A percentile compares a stretch with the other conserved stretches of the same genome.
Conservation (phyloP, 1,140 invertebrate genomes). For the Trachymyrmex cornetzi region DNA sequence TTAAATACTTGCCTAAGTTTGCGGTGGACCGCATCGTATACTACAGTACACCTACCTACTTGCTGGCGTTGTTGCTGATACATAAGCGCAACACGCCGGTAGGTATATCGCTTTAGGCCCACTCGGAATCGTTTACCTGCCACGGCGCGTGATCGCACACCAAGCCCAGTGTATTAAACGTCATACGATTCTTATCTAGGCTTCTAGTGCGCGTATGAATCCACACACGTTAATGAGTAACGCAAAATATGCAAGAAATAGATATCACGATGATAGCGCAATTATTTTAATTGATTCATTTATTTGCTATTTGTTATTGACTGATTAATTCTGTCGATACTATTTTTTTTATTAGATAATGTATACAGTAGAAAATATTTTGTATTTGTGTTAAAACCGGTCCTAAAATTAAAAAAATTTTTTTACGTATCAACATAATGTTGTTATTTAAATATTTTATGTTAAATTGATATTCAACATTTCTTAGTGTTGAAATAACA, state of each 20-base stretch:
- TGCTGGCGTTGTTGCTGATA: conserved; percentile 40
- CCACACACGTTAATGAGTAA: background rate
- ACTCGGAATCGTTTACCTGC: conserved; percentile 53
- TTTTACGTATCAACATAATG: too few relatives aligned
- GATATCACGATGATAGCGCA: background rate
- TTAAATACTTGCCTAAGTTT: conserved; percentile 53
- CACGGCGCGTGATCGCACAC: background rate
- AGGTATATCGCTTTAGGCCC: conserved; percentile 39
- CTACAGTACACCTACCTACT: conserved; percentile 12
- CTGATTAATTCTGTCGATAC: background rate
- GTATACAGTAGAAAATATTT: background rate
- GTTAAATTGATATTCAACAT: too few relatives aligned
- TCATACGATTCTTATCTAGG: conserved; percentile 60
- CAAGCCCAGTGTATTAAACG: conserved; percentile 19
- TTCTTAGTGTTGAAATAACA: too few relatives aligned
- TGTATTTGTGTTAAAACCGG: too few relatives aligned
- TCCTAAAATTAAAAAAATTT: too few relatives aligned
- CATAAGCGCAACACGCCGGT: conserved; percentile 43
- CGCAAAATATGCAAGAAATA: background rate
- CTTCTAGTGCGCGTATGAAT: background rate
- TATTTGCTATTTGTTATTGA: background rate
- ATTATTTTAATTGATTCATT: conserved; percentile 46
- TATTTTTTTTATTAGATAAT: background rate
- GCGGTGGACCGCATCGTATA: conserved; percentile 55
- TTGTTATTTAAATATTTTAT: too few relatives aligned